A percentile compares a stretch with the other conserved stretches of the same genome.
Conservation (phyloP, 2,888 invertebrate genomes). For the Nymphalis polychloros region DNA sequence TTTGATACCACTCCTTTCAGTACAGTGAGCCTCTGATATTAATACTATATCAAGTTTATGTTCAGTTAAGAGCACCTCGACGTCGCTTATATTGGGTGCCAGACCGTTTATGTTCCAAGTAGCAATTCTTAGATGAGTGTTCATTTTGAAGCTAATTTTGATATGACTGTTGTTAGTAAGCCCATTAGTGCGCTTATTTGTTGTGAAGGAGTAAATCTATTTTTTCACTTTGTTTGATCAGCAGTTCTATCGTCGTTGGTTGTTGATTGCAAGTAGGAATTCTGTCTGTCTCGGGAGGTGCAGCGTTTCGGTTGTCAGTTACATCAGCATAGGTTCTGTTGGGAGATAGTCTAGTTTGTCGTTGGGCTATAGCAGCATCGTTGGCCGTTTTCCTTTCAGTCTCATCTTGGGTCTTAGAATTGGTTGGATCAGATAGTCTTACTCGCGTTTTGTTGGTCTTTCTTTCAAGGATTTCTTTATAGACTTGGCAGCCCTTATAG, state of each 20-base stretch:
- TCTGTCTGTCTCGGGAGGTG: neutral
- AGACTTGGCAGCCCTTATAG: slow-evolving; percentile 35
- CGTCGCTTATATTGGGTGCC: slow-evolving; percentile 27
- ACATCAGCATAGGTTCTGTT: too few relatives aligned
- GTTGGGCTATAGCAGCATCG: too few relatives aligned
- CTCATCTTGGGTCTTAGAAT: too few relatives aligned
- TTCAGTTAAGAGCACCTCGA: slow-evolving; percentile 7
- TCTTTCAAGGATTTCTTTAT: slow-evolving; percentile 32
- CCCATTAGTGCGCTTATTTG: slow-evolving; percentile 6
- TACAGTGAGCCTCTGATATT: slow-evolving; percentile 34
- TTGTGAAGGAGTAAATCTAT: neutral
- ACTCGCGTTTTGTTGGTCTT: too few relatives aligned
- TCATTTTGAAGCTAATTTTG: neutral
- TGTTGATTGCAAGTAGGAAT: neutral
- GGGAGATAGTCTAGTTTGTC: too few relatives aligned
- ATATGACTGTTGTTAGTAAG: neutral
- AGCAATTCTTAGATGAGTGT: slow-evolving; percentile 18
- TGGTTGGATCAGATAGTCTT: too few relatives aligned
- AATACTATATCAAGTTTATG: slow-evolving; percentile 32
- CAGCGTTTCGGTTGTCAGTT: neutral
- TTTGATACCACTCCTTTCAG: slow-evolving; percentile 6
- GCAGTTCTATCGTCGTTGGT: neutral
- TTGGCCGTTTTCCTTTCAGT: too few relatives aligned
- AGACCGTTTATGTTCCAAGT: slow-evolving; percentile 37
- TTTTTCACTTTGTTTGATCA: slow-evolving; percentile 5